A percentile compares a stretch with the other conserved stretches of the same genome.
These are phyloP conservation scores for Saturnia japonica DNA, from an alignment of 2,888 invertebrate species.

Conservation along the genomic window DNA sequence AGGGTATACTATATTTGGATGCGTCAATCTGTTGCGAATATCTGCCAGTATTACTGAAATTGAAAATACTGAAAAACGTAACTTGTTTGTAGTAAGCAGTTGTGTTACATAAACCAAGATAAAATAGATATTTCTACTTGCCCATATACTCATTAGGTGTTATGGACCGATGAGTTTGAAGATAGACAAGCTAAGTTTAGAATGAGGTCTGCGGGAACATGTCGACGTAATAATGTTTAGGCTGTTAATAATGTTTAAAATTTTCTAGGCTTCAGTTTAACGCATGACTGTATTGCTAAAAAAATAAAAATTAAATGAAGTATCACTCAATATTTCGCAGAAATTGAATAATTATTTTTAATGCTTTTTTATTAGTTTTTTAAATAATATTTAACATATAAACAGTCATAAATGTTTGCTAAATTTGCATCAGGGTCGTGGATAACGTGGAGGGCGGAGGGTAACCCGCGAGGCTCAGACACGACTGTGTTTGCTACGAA, in stretches of 20 bases:
- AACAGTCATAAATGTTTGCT: not conserved
- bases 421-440: not conserved
- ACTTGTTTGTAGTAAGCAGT: no score
- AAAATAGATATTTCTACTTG: no score
- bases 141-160: no score
- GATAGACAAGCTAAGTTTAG: no score
- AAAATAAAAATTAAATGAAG: not conserved
- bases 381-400: not conserved
- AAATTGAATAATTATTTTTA: not conserved
- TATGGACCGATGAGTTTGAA: no score
- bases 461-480: not conserved
- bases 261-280: not conserved
- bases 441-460: not conserved
- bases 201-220: no score
- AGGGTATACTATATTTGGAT: slow-evolving; percentile 38
- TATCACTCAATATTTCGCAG: not conserved
- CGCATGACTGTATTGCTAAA: not conserved
- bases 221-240: no score
- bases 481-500: not conserved
- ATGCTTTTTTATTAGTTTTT: not conserved
- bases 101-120: no score
- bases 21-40: slow-evolving; percentile 21
- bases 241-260: not conserved
- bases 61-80: not conserved
- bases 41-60: not conserved